phyloP scores from a whole-genome alignment of 2,113 vertebrate genomes.

The Polyodon spathula region DNA sequence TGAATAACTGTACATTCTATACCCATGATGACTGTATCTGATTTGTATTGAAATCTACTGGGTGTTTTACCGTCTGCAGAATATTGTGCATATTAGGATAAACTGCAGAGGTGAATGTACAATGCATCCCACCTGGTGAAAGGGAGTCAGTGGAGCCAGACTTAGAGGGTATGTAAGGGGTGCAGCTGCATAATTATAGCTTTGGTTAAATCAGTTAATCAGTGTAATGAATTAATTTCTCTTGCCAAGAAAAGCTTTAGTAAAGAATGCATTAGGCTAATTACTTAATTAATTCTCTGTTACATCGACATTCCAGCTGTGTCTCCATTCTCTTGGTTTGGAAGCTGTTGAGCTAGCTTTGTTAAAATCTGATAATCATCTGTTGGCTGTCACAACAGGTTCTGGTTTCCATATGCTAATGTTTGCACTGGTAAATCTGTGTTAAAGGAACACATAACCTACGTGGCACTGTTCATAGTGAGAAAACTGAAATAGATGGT shows the following conservation, averaged over 20 bases:
- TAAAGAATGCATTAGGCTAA: slow-evolving; percentile 68
- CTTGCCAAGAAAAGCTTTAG: slow-evolving; percentile 55
- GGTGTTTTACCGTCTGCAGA: slow-evolving; percentile 37
- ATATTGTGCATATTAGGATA: slow-evolving; percentile 42
- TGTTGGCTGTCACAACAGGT: slow-evolving; percentile 33
- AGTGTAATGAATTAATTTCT: slow-evolving; percentile 60
- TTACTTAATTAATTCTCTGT: slow-evolving; percentile 72
- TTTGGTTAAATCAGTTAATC: slow-evolving; percentile 69
- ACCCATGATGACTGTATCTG: too few species aligned
- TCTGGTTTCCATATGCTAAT: slow-evolving; percentile 24
- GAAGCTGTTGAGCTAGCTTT: slow-evolving; percentile 51
- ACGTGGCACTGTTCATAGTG: too few species aligned
- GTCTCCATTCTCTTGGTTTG: slow-evolving; percentile 65
- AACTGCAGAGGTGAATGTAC: slow-evolving; percentile 47
- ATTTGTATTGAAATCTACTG: too few species aligned
- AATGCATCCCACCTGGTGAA: slow-evolving; percentile 52
- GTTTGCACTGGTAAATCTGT: slow-evolving; percentile 25
- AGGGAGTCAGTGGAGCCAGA: slow-evolving; percentile 13
- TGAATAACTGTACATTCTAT: too few species aligned
- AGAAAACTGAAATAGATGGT: too few species aligned
- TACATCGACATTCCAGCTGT: slow-evolving; percentile 45
- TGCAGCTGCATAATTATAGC: slow-evolving; percentile 64
- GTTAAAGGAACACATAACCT: slow-evolving; percentile 29
- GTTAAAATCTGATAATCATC: too few species aligned
- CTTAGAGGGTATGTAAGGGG: slow-evolving; percentile 19